Evolutionary conservation across 2,888 invertebrate genomes (phyloP).

Genomic region (Parapristionchus giblindavisi): DNA sequence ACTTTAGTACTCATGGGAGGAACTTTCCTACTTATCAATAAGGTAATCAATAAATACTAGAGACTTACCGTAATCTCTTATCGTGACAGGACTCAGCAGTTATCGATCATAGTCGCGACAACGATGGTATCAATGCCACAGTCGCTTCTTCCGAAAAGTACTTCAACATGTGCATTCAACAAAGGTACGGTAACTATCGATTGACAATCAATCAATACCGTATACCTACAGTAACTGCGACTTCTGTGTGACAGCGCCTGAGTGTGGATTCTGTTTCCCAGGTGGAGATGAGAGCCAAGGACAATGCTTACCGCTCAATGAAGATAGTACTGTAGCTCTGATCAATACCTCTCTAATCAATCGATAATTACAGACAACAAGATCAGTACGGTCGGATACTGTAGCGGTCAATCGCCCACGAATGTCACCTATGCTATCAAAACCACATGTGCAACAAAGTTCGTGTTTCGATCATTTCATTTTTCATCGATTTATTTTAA

Average conservation of each 20-base stretch:
- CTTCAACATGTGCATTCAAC: slow-evolving; percentile 17
- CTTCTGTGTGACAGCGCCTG: slow-evolving; percentile 70
- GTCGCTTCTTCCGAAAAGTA: neutral
- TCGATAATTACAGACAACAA: slow-evolving; percentile 3
- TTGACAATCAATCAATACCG: neutral
- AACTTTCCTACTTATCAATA: slow-evolving; percentile 59
- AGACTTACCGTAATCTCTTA: neutral
- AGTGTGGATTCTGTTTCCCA: slow-evolving; percentile 71
- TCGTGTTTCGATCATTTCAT: neutral
- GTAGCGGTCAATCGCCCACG: neutral
- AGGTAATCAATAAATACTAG: slow-evolving; percentile 31
- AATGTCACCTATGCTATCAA: slow-evolving; percentile 62
- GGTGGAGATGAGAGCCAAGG: slow-evolving; percentile 41
- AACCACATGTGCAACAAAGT: slow-evolving; percentile 33
- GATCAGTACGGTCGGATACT: slow-evolving; percentile 26
- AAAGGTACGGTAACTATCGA: neutral
- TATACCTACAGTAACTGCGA: slow-evolving; percentile 69
- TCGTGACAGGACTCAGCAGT: slow-evolving; percentile 10
- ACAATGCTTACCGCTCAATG: slow-evolving; percentile 50
- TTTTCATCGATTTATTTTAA: too few relatives aligned
- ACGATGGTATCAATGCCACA: slow-evolving; percentile 8
- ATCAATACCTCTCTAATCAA: neutral
- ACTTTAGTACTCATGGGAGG: slow-evolving; percentile 62
- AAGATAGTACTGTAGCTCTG: slow-evolving; percentile 38
- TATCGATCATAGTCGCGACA: slow-evolving; percentile 6